Conservation (phyloP, 2,797 vertebrate genomes). For the Avahi laniger region DNA sequence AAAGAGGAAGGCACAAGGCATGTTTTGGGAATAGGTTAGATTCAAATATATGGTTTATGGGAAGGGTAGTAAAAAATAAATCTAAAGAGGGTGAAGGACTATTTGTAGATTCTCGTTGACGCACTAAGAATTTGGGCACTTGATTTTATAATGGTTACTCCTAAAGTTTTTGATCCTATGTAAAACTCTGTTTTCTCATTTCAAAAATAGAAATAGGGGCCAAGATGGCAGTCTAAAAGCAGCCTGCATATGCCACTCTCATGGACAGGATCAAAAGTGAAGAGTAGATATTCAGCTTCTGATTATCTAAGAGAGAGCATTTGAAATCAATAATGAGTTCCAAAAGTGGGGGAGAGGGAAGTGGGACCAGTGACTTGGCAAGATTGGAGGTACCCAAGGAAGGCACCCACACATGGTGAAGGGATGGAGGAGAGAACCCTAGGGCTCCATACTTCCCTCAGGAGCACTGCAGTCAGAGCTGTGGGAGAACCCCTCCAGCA, state of each 20-base stretch:
- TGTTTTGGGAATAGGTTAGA: background rate
- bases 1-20: background rate
- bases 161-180: background rate
- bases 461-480: background rate
- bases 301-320: background rate
- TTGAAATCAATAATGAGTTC: background rate
- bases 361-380: background rate
- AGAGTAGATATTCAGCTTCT: background rate
- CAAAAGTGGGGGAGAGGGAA: background rate
- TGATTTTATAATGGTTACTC: background rate
- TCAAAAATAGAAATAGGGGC: constrained; percentile 19
- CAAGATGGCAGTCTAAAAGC: background rate
- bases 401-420: background rate
- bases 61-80: constrained; percentile 1
- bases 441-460: background rate
- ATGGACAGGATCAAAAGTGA: background rate
- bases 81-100: background rate
- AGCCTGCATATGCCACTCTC: background rate
- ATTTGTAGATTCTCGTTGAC: background rate
- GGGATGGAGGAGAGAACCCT: background rate
- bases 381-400: background rate
- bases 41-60: background rate
- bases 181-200: constrained; percentile 36
- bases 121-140: constrained; percentile 4
- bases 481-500: background rate